Base-by-base conservation (phyloP, 2,797 vertebrate genomes). In the Pangasius mekongensis region DNA sequence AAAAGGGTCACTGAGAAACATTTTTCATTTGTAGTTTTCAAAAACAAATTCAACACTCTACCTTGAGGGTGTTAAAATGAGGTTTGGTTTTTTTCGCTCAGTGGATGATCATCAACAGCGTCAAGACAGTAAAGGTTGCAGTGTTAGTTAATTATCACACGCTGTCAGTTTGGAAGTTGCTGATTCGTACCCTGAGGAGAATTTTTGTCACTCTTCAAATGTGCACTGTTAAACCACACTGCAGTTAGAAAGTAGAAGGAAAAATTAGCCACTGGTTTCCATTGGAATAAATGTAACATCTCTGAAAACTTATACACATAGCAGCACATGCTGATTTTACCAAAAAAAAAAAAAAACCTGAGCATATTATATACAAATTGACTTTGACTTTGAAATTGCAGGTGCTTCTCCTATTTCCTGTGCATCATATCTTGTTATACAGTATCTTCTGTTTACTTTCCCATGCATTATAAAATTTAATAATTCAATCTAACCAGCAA, bases 381-480 rank as follows among this genome's bases (percentile, higher is more conserved):
- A 60, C 13, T 58, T 4, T 43, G 43, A 43, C 43, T 43, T 43
- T 43, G 39, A n/a, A 47, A 73, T 36, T 16, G 56, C 60, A 83
- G 80, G 71, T 86, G 24, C 43, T 78, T 86, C 52, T 49, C 43
- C 86, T 11, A 3, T 86, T 87, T 88, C 43, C 54, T 39, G 58
- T 24, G n/a, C 30, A 87, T 93, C 76, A 66, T 83, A 64, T 83
- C 80, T 78, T 80, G 73, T 82, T 88, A 85, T 86, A 43, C 43
- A 6, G 43, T 6, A 83, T 87, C 84, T 86, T 92, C 73, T 85
- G 71, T 82, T 92, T 87, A 36, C 30, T 92, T 92, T 91, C 86
- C 76, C 90, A 88, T 83, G 49, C 89, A 67, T 90, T 92, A 69
- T 90, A 60, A 90, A 91, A 92, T 86, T 82, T 83, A 93, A 92